phyloP scores from a whole-genome alignment of 1,140 invertebrate species.

The Conopomorpha cramerella region DNA sequence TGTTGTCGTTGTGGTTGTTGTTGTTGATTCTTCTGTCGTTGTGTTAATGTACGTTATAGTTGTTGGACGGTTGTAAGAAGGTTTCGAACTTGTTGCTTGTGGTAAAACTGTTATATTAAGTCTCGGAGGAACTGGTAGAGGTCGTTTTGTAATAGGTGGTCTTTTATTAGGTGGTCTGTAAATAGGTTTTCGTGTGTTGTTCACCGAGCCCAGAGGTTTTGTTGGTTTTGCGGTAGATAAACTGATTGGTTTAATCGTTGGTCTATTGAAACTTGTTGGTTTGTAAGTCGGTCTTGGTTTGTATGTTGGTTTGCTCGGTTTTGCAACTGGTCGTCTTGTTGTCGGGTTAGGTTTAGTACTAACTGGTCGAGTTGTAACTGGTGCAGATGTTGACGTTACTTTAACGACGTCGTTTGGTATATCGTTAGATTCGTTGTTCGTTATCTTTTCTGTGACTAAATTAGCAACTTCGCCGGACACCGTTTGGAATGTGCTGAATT shows the following conservation, averaged over 20 bases:
- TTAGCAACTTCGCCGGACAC: constrained; percentile 33
- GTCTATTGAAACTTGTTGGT: constrained; percentile 33
- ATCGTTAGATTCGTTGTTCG: constrained; percentile 7
- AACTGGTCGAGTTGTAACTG: constrained; percentile 8
- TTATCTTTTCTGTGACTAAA: constrained; percentile 19
- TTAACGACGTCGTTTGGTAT: constrained; percentile 6
- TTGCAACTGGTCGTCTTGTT: no score
- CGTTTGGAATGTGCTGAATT: constrained; percentile 60
- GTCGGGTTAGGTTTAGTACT: constrained; percentile 15
- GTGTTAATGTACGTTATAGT: constrained; percentile 54
- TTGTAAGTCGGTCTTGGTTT: constrained; percentile 34
- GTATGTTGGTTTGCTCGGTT: constrained; percentile 26
- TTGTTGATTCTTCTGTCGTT: constrained; percentile 10
- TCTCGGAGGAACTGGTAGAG: constrained; percentile 43
- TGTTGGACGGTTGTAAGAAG: constrained; percentile 39
- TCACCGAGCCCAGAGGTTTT: constrained; percentile 33
- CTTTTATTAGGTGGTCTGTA: constrained; percentile 35
- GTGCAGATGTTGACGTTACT: constrained; percentile 8
- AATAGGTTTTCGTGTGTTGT: constrained; percentile 31
- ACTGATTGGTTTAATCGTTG: no score
- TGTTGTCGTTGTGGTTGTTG: constrained; percentile 12
- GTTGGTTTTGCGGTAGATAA: constrained; percentile 12
- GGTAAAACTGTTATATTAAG: constrained; percentile 62
- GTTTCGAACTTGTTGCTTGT: constrained; percentile 42
- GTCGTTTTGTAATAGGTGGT: constrained; percentile 36